These are phyloP conservation scores for Drosophila demipolita DNA, from an alignment of 2,888 invertebrate genomes.

Conservation along the genomic window DNA sequence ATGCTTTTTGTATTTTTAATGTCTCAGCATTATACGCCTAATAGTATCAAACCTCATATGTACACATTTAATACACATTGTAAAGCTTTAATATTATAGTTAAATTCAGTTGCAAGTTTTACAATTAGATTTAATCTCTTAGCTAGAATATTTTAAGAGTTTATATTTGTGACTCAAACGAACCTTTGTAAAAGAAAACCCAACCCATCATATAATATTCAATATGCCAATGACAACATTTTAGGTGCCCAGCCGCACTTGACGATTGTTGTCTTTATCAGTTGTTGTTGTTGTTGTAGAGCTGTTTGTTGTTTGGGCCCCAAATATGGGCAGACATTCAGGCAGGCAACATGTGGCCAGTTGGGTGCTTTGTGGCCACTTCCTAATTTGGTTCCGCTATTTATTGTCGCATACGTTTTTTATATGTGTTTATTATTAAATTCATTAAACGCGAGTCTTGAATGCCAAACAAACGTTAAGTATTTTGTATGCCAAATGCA, in stretches of 20 bases:
- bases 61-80: not conserved
- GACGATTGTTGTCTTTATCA: slow-evolving; percentile 31
- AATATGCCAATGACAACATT: slow-evolving; percentile 71
- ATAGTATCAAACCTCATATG: not conserved
- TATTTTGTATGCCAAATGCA: slow-evolving; percentile 78
- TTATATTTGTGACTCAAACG: slow-evolving; percentile 28
- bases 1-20: not conserved
- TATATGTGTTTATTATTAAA: slow-evolving; percentile 71
- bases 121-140: slow-evolving; percentile 3
- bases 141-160: slow-evolving; percentile 8
- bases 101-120: not conserved
- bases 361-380: slow-evolving; percentile 65
- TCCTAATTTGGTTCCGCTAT: slow-evolving; percentile 79
- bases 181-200: slow-evolving; percentile 11
- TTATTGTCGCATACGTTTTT: slow-evolving; percentile 58
- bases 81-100: not conserved
- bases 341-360: slow-evolving; percentile 23
- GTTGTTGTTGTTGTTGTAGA: slow-evolving; percentile 18
- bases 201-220: slow-evolving; percentile 30
- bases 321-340: slow-evolving; percentile 58
- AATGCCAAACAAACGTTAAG: slow-evolving; percentile 62
- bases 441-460: slow-evolving; percentile 56
- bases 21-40: not conserved
- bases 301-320: slow-evolving; percentile 27
- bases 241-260: slow-evolving; percentile 56